These are phyloP conservation scores for Morpho deidamia DNA, from an alignment of 2,888 invertebrate genomes.

Conservation along the genomic window DNA sequence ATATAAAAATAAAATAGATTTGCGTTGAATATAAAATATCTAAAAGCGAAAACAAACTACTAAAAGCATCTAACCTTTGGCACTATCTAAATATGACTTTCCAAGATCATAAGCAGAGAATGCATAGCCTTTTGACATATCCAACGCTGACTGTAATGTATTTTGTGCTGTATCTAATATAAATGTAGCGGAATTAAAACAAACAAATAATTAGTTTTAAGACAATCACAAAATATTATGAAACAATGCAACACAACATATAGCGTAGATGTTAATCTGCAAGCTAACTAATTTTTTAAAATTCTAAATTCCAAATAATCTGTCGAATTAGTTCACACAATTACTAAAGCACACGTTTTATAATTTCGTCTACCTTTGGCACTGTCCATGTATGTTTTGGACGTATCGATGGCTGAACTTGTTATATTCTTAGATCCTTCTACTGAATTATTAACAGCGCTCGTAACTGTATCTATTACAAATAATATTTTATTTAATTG, in stretches of 20 bases:
- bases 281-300: too few species aligned
- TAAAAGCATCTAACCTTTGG: slow-evolving; percentile 37
- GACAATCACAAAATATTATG: neutral
- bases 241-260: neutral
- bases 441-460: slow-evolving; percentile 41
- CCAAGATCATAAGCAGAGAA: slow-evolving; percentile 51
- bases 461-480: slow-evolving; percentile 35
- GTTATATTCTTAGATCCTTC: slow-evolving; percentile 48
- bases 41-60: slow-evolving; percentile 8
- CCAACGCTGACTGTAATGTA: slow-evolving; percentile 45
- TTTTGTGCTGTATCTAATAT: slow-evolving; percentile 53
- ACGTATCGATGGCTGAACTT: slow-evolving; percentile 43
- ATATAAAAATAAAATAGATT: slow-evolving; percentile 22
- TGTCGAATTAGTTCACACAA: slow-evolving; percentile 9
- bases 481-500: slow-evolving; percentile 12
- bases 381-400: slow-evolving; percentile 47
- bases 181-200: slow-evolving; percentile 32
- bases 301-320: slow-evolving; percentile 7
- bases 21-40: neutral
- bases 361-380: slow-evolving; percentile 49
- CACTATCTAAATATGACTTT: slow-evolving; percentile 49
- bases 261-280: too few species aligned
- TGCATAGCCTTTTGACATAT: slow-evolving; percentile 42
- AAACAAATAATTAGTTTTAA: slow-evolving; percentile 12
- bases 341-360: slow-evolving; percentile 13